Percentiles rank a stretch among this genome's conserved stretches.
phyloP scores from a whole-genome alignment of 2,113 vertebrate species.

The Himantopus leucocephalus region DNA sequence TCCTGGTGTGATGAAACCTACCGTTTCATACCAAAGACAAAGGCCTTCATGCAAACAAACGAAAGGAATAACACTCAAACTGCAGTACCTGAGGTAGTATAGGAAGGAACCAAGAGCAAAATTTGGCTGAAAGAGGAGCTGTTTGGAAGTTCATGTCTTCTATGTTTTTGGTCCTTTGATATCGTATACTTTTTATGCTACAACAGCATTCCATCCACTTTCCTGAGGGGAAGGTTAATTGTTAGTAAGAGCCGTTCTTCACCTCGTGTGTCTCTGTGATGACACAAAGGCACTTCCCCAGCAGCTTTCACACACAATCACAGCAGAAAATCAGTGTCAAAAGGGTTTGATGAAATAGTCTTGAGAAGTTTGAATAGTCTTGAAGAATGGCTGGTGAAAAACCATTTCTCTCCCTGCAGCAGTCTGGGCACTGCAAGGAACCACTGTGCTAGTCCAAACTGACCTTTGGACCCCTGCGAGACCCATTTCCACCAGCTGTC shows the following conservation, averaged over 20 bases:
- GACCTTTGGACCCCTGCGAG: neutral
- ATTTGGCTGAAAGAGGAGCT: neutral
- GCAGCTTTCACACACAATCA: neutral
- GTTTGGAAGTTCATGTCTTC: neutral
- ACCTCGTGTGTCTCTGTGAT: fast-evolving
- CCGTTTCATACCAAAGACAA: neutral
- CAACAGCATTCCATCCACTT: neutral
- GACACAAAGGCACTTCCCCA: neutral
- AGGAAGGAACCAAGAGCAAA: neutral
- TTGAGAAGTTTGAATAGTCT: neutral
- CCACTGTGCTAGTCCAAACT: neutral
- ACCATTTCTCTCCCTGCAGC: neutral
- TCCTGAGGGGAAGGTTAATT: neutral
- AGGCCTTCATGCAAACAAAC: neutral
- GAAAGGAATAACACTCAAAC: neutral
- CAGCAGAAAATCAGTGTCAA: neutral
- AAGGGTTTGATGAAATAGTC: neutral
- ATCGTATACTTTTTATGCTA: neutral
- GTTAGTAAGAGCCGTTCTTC: neutral
- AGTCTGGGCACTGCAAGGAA: neutral
- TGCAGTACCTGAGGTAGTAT: neutral
- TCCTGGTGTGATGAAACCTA: neutral
- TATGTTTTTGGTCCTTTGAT: neutral
- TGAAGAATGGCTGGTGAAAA: neutral
- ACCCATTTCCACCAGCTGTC: neutral